These are phyloP conservation scores for Ceriagrion tenellum DNA, from an alignment of 2,888 invertebrate species.

Conservation along the genomic window DNA sequence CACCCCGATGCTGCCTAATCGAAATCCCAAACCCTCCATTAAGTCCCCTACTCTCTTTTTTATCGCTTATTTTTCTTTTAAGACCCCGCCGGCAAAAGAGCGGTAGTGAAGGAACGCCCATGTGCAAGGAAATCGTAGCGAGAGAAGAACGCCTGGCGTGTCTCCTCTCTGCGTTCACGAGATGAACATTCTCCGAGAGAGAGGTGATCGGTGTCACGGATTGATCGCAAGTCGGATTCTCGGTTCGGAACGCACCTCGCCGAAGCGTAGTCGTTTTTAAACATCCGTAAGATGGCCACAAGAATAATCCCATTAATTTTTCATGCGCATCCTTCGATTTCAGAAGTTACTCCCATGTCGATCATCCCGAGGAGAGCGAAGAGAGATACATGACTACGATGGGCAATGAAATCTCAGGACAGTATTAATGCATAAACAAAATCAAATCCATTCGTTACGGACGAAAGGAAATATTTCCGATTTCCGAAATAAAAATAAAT, in stretches of 20 bases:
- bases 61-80: not conserved
- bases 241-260: no score
- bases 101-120: slow-evolving; percentile 45
- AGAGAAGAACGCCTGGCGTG: not conserved
- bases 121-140: not conserved
- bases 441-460: not conserved
- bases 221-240: no score
- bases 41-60: slow-evolving; percentile 2
- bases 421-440: not conserved
- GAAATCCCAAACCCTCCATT: slow-evolving; percentile 65
- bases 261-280: no score
- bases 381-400: not conserved
- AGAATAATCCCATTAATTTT: no score
- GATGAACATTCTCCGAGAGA: not conserved
- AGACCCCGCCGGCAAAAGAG: not conserved
- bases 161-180: not conserved
- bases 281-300: no score
- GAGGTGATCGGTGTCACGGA: not conserved
- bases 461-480: not conserved
- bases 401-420: not conserved
- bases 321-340: not conserved
- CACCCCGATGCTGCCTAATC: slow-evolving; percentile 40
- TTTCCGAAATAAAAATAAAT: not conserved
- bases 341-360: not conserved
- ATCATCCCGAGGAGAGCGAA: not conserved